Evolutionary conservation across 2,113 vertebrate genomes (phyloP).

Genomic region (Theropithecus gelada): DNA sequence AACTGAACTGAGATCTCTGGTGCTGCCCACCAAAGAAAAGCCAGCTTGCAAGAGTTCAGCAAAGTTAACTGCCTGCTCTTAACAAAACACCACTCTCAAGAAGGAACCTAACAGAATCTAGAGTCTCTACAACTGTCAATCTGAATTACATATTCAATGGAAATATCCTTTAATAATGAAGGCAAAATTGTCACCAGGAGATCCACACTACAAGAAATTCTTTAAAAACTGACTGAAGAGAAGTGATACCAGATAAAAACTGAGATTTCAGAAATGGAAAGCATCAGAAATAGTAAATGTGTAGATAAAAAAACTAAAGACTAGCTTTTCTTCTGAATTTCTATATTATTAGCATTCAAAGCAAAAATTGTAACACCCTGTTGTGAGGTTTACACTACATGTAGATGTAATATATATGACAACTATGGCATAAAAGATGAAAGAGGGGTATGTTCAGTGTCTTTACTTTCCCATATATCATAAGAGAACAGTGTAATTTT

Average conservation of each 20-base stretch:
- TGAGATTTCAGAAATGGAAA: neutral
- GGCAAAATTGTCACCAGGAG: neutral
- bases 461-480: neutral
- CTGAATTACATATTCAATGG: neutral
- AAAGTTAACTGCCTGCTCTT: neutral
- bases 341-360: constrained; percentile 10
- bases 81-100: constrained; percentile 4
- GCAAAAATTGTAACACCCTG: neutral
- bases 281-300: neutral
- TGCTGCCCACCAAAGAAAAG: neutral
- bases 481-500: neutral
- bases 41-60: neutral
- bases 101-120: neutral
- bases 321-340: constrained; percentile 11
- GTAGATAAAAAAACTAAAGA: neutral
- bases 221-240: neutral
- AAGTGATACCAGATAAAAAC: neutral
- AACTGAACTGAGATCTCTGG: neutral
- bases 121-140: neutral
- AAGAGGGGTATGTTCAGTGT: neutral
- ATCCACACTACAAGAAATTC: neutral
- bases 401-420: neutral
- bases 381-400: neutral
- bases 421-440: neutral
- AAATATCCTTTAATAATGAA: neutral